Conservation (phyloP, 2,888 invertebrate genomes). For the Melanostoma scalare region DNA sequence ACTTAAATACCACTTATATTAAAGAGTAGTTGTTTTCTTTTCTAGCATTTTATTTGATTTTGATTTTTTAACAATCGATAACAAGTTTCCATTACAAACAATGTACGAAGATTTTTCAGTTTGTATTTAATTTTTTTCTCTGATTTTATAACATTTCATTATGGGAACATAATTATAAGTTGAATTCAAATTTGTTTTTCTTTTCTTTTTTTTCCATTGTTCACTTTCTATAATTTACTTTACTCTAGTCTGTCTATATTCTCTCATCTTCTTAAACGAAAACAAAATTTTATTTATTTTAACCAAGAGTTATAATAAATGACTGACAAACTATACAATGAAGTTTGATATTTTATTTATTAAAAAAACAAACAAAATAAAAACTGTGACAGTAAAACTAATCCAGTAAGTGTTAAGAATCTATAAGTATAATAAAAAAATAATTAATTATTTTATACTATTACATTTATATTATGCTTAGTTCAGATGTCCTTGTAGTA, state of each 20-base stretch:
- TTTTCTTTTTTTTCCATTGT: constrained; percentile 17
- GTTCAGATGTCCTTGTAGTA: constrained; percentile 22
- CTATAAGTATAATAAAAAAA: constrained; percentile 44
- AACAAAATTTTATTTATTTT: constrained; percentile 61
- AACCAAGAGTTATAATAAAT: constrained; percentile 48
- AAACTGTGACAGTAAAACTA: constrained; percentile 18
- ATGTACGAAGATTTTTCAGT: constrained; percentile 9
- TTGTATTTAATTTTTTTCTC: constrained; percentile 8
- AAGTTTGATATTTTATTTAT: constrained; percentile 13
- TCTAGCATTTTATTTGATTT: neutral
- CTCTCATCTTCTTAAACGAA: constrained; percentile 73
- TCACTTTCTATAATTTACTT: constrained; percentile 25
- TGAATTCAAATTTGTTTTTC: constrained; percentile 27
- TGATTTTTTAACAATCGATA: constrained; percentile 40
- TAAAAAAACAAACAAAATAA: constrained; percentile 26
- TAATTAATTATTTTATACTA: constrained; percentile 13
- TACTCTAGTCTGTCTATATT: constrained; percentile 66
- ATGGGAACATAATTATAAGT: constrained; percentile 51
- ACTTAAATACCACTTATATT: constrained; percentile 9
- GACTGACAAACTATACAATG: constrained; percentile 27
- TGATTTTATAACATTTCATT: constrained; percentile 63
- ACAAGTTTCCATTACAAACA: constrained; percentile 31
- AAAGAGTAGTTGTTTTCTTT: constrained; percentile 1
- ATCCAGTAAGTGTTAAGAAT: constrained; percentile 41
- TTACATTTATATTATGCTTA: constrained; percentile 33